A percentile compares a stretch with the other conserved stretches of the same genome.
Conservation (phyloP, 2,113 vertebrate genomes). For the Alouatta palliata region DNA sequence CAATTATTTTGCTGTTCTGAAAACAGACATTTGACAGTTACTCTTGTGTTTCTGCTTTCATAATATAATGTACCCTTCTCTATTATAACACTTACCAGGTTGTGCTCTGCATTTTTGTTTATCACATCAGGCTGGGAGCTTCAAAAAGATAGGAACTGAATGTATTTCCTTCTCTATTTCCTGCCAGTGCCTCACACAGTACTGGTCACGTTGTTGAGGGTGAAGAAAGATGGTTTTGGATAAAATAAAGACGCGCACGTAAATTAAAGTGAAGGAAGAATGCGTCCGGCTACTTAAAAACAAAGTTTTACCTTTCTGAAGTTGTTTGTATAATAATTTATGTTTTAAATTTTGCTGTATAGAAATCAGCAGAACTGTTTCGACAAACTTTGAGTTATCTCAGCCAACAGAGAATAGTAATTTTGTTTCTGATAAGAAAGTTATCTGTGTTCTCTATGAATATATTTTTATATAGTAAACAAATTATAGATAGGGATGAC, state of each 20-base stretch:
- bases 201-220: background rate
- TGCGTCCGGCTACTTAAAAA: background rate
- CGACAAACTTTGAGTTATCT: background rate
- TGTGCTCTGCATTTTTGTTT: background rate
- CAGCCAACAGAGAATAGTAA: background rate
- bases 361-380: background rate
- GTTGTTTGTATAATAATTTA: background rate
- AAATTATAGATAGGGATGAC: background rate
- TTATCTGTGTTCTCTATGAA: background rate
- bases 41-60: background rate
- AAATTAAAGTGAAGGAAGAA: background rate
- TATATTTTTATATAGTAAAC: background rate
- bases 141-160: background rate
- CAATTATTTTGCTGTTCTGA: slow-evolving; percentile 52
- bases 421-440: background rate
- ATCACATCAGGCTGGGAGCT: background rate
- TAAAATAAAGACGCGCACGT: background rate
- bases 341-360: background rate
- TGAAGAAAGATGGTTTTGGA: background rate
- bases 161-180: background rate
- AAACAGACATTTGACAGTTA: background rate
- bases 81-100: background rate
- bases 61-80: background rate
- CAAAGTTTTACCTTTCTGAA: background rate
- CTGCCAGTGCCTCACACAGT: background rate